Evolutionary conservation across 2,113 vertebrate genomes (phyloP).

Genomic region (Hydropotes inermis): DNA sequence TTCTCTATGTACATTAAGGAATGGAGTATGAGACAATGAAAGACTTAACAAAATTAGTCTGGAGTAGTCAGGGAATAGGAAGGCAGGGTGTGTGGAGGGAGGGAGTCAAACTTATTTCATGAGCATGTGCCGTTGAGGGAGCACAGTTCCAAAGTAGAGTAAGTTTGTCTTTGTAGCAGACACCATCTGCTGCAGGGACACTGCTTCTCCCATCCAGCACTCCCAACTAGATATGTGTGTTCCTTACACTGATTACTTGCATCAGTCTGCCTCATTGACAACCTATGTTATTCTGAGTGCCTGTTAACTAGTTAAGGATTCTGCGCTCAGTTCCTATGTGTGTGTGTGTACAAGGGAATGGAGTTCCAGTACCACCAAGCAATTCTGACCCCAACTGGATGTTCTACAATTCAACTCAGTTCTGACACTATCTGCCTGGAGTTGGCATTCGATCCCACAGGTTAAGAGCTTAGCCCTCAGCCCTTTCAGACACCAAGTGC

Average conservation of each 20-base stretch:
- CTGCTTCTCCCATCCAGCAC: neutral
- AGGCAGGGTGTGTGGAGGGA: too few relatives aligned
- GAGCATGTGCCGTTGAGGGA: neutral
- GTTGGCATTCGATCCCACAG: neutral
- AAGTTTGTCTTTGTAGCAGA: neutral
- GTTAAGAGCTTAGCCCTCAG: neutral
- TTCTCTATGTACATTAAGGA: neutral
- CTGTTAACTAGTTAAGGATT: neutral
- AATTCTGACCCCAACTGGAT: neutral
- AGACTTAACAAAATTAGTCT: neutral
- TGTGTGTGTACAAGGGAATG: neutral
- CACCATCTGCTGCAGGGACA: neutral
- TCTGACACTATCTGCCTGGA: neutral
- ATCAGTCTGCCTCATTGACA: neutral
- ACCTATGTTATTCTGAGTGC: neutral
- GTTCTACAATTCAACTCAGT: neutral
- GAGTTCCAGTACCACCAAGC: neutral
- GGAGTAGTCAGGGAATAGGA: neutral
- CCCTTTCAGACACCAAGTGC: neutral
- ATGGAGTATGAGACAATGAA: neutral
- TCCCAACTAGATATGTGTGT: neutral
- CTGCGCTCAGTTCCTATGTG: neutral
- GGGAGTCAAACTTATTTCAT: neutral
- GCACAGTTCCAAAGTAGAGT: neutral
- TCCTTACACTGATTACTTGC: neutral